phyloP scores from a whole-genome alignment of 2,888 invertebrate species.

The Girardia tigrina region DNA sequence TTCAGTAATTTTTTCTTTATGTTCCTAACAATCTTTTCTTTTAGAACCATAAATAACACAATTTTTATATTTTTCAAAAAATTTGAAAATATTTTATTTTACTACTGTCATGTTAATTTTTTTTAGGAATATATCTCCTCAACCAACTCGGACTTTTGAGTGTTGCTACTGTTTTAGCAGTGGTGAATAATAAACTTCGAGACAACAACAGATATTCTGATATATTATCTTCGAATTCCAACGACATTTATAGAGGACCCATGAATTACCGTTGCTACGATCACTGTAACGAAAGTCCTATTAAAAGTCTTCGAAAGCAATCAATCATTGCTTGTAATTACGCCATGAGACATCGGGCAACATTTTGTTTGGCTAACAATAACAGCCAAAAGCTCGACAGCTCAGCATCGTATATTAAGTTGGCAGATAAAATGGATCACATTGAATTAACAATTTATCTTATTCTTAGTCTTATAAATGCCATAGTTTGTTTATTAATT shows the following conservation, averaged over 20 bases:
- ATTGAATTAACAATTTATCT: conserved; percentile 32
- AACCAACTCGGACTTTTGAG: conserved; percentile 36
- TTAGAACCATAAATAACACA: no score
- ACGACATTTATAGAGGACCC: background rate
- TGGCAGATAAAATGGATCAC: conserved; percentile 29
- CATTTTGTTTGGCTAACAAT: background rate
- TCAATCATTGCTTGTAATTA: background rate
- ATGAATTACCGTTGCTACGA: conserved; percentile 25
- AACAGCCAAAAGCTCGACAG: background rate
- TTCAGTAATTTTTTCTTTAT: no score
- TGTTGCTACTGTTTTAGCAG: conserved; percentile 35
- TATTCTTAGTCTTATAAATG: conserved; percentile 30
- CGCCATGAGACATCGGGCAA: background rate
- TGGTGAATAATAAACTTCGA: conserved; percentile 33
- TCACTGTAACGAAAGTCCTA: background rate
- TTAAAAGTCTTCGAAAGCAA: background rate
- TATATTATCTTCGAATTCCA: background rate
- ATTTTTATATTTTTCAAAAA: no score
- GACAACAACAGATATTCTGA: background rate
- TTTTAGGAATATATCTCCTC: conserved; percentile 36
- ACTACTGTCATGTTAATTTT: no score
- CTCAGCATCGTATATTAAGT: background rate
- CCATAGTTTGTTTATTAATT: conserved; percentile 32
- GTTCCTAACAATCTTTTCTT: no score
- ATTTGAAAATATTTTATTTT: no score